phyloP scores from a whole-genome alignment of 2,113 vertebrate genomes.

The Theristicus caerulescens region DNA sequence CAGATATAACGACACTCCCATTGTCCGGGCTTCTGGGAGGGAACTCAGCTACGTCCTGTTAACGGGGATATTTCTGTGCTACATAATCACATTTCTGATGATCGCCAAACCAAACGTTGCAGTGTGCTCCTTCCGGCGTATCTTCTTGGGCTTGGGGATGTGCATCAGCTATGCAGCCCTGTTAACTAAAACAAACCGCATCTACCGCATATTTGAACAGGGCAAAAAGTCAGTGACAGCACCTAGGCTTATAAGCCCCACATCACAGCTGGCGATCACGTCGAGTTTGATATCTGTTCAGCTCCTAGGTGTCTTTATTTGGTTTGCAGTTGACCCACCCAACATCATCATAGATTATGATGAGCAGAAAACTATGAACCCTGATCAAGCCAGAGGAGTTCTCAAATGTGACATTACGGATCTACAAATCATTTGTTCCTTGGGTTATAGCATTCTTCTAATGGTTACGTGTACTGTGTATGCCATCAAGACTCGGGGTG shows the following conservation, averaged over 20 bases:
- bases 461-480: slow-evolving; percentile 99
- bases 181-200: slow-evolving; percentile 95
- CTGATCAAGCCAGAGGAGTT: slow-evolving; percentile 86
- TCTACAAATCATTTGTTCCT: slow-evolving; percentile 94
- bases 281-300: slow-evolving; percentile 92
- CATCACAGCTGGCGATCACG: slow-evolving; percentile 92
- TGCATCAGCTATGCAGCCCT: slow-evolving; percentile 96
- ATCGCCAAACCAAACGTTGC: slow-evolving; percentile 91
- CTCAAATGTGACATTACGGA: slow-evolving; percentile 97
- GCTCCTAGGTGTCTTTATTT: slow-evolving; percentile 92
- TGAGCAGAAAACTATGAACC: slow-evolving; percentile 91
- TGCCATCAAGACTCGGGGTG: slow-evolving; percentile 96
- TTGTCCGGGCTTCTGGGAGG: slow-evolving; percentile 89
- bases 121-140: slow-evolving; percentile 89
- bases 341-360: slow-evolving; percentile 94
- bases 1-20: slow-evolving; percentile 93
- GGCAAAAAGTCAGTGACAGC: slow-evolving; percentile 94
- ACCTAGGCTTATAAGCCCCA: slow-evolving; percentile 92
- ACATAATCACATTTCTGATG: slow-evolving; percentile 97
- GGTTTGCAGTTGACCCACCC: slow-evolving; percentile 93
- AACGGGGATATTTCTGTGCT: slow-evolving; percentile 94
- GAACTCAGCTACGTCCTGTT: slow-evolving; percentile 95
- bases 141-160: slow-evolving; percentile 95
- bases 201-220: slow-evolving; percentile 96
- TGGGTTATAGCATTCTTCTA: slow-evolving; percentile 96